These are phyloP conservation scores for Orthosia cruda DNA, from an alignment of 2,888 invertebrate species.

Conservation along the genomic window DNA sequence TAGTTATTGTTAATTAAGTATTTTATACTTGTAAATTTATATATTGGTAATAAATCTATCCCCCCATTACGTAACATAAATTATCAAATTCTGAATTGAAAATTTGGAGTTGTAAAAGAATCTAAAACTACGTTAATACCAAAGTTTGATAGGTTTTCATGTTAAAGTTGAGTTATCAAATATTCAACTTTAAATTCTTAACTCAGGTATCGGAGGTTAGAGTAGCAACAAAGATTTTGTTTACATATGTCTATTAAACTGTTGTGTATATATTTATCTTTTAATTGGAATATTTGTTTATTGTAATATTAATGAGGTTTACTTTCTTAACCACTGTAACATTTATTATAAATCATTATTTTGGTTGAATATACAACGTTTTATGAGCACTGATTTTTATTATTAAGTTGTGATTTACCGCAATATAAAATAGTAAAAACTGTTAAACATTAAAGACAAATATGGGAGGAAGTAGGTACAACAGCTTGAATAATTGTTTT, in stretches of 20 bases:
- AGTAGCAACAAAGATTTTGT: not conserved
- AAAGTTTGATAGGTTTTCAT: too few relatives aligned
- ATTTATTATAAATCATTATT: not conserved
- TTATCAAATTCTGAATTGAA: too few relatives aligned
- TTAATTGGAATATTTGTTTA: not conserved
- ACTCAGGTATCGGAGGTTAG: too few relatives aligned
- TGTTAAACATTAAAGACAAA: too few relatives aligned
- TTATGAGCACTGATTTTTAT: not conserved
- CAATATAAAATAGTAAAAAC: not conserved
- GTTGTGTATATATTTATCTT: constrained; percentile 1
- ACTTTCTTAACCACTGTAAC: not conserved
- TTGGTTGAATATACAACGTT: not conserved
- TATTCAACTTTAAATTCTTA: too few relatives aligned
- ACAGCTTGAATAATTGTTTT: not conserved
- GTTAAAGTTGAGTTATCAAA: not conserved
- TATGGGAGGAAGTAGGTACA: not conserved
- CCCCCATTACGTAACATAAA: too few relatives aligned
- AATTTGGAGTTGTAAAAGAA: too few relatives aligned
- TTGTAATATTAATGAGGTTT: not conserved
- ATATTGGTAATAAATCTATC: too few relatives aligned
- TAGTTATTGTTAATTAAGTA: too few relatives aligned
- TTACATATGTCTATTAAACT: not conserved
- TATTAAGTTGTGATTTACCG: not conserved
- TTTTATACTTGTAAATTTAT: too few relatives aligned
- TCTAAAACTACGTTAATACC: too few relatives aligned